Conservation (phyloP, 2,113 vertebrate species). For the Cathartes aura region DNA sequence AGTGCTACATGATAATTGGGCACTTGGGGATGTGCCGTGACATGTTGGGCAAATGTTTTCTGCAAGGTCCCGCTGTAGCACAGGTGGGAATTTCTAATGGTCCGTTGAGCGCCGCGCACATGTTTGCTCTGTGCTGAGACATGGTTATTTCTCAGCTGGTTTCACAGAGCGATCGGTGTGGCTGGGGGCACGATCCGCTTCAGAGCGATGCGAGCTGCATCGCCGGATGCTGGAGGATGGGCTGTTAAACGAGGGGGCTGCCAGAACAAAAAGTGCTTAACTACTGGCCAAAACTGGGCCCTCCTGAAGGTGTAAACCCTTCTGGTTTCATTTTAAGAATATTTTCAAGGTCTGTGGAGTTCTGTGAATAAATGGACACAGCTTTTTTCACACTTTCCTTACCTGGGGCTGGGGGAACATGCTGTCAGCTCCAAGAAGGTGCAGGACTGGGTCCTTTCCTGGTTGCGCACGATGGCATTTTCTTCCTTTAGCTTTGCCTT, state of each 20-base stretch:
- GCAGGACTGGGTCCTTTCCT: background rate
- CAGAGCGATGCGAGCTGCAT: fast-evolving
- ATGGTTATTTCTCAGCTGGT: background rate
- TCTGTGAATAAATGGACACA: background rate
- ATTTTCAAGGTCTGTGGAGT: background rate
- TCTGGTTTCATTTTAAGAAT: background rate
- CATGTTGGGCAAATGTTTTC: background rate
- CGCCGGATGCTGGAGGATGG: background rate
- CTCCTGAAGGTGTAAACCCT: background rate
- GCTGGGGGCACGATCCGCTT: background rate
- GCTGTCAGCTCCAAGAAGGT: too few species aligned
- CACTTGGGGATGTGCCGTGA: background rate
- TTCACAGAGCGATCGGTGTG: background rate
- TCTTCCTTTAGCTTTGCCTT: background rate
- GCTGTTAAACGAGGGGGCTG: background rate
- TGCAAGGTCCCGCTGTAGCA: background rate
- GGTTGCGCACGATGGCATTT: fast-evolving
- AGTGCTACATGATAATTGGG: background rate
- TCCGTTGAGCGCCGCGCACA: fast-evolving
- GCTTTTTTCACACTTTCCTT: background rate
- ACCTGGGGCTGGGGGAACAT: background rate
- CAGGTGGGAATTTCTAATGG: background rate
- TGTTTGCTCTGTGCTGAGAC: background rate
- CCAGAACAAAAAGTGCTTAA: background rate
- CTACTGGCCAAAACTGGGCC: background rate